Conservation (phyloP, 23 tunicate genomes). For the Ascidia mentula region DNA sequence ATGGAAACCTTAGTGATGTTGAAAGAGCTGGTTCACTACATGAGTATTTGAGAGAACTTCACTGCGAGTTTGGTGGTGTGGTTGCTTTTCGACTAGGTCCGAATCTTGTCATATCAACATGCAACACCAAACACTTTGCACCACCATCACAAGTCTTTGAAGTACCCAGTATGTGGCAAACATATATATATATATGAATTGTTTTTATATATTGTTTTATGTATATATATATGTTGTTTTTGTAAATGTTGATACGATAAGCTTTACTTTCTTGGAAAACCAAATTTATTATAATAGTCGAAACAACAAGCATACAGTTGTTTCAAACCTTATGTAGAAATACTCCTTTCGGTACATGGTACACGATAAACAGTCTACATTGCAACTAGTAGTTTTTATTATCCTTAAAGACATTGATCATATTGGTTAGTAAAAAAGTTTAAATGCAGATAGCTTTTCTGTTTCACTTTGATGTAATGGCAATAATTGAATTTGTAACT, state of each 20-base stretch:
- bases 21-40: slow-evolving; percentile 72
- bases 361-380: no score
- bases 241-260: background rate
- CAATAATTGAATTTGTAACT: background rate
- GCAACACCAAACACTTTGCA: slow-evolving; percentile 56
- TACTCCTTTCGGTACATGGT: no score
- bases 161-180: slow-evolving; percentile 43
- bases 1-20: slow-evolving; percentile 74
- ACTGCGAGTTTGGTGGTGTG: slow-evolving; percentile 59
- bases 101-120: slow-evolving; percentile 48
- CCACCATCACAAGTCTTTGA: slow-evolving; percentile 79
- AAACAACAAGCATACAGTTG: no score
- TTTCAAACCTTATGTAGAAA: background rate
- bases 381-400: no score
- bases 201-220: background rate
- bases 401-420: no score
- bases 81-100: slow-evolving; percentile 57
- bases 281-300: no score
- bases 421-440: background rate
- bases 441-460: background rate
- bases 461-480: background rate
- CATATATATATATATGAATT: background rate
- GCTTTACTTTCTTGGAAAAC: background rate
- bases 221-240: background rate
- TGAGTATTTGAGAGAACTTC: slow-evolving; percentile 59